These are phyloP conservation scores for Lepidonotus clava DNA, from an alignment of 2,888 invertebrate genomes.

Conservation along the genomic window DNA sequence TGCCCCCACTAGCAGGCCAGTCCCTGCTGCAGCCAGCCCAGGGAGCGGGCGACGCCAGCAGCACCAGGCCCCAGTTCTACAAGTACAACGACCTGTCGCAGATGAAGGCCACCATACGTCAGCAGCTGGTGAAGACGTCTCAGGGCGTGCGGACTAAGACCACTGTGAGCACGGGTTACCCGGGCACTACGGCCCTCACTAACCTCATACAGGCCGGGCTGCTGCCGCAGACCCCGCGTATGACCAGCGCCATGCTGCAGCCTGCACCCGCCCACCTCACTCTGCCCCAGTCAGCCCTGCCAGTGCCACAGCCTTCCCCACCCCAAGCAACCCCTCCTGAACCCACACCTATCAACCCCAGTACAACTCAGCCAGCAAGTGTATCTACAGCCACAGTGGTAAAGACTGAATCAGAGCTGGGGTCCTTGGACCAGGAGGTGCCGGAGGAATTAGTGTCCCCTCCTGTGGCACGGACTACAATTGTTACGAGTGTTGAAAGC, in stretches of 20 bases:
- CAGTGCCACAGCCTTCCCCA: neutral
- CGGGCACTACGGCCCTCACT: slow-evolving; percentile 29
- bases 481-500: neutral
- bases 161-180: neutral
- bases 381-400: too few species aligned
- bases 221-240: slow-evolving; percentile 25
- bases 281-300: neutral
- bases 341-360: too few species aligned
- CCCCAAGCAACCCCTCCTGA: neutral
- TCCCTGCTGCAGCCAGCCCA: neutral
- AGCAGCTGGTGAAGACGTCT: slow-evolving; percentile 72
- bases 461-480: neutral
- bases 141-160: slow-evolving; percentile 50
- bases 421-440: neutral
- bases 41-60: neutral
- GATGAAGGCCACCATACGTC: slow-evolving; percentile 68
- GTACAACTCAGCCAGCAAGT: too few species aligned
- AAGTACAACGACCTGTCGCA: slow-evolving; percentile 47
- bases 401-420: too few species aligned
- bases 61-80: slow-evolving; percentile 35
- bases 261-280: neutral
- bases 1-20: neutral
- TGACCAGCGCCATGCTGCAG: neutral
- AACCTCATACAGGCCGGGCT: slow-evolving; percentile 54
- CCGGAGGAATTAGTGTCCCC: too few species aligned